Evolutionary conservation across 2,888 invertebrate species (phyloP), one percentile per base, ranked within the genome.

Genomic region (Lepidochitona cinerea): DNA sequence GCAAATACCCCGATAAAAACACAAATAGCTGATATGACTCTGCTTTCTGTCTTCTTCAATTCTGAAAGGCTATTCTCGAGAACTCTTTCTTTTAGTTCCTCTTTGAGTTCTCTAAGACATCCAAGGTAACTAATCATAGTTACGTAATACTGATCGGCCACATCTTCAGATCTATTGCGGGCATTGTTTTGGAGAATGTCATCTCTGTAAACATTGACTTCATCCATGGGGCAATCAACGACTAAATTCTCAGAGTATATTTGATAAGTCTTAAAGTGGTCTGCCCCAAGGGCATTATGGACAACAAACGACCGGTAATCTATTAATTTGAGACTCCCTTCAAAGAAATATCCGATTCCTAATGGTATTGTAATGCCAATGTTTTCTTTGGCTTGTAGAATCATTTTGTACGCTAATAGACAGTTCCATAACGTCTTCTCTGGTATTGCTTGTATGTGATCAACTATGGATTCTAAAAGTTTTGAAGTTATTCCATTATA

Each of bases 1-100:
- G 76, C 52, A 4, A 80, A 33, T 26, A 78, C 76, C 35, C 76
- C 64, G 26, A 73, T 70, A 54, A 78, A 80, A 0, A 77, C 73
- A 49, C 77, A 36, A 49, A 73, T 70, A 9, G 78, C 73, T 1
- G 77, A 49, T 32, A 74, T 49, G 41, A 80, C 70, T 68, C 72
- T 54, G 32, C 65, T 70, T 32, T 77, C 66, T 6, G 77, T 65
- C 29, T 68, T 37, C 12, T 37, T 29, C 7, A 70, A 68, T 26
- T 77, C 73, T 12, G 32, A 29, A 9, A 71, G 29, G 14, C 76
- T 68, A 49, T 64, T 36, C 14, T 41, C 54, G 12, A 75, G 41
- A 0, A 80, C 68, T 72, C 74, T 66, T 23, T 53, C 26, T n/a
- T 70, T 68, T 0, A 78, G 35, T 35, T 53, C 70, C 12, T n/a